Percentiles rank a stretch among this genome's conserved stretches.
Conservation (phyloP, 1,140 invertebrate genomes). For the Solenopsis invicta region DNA sequence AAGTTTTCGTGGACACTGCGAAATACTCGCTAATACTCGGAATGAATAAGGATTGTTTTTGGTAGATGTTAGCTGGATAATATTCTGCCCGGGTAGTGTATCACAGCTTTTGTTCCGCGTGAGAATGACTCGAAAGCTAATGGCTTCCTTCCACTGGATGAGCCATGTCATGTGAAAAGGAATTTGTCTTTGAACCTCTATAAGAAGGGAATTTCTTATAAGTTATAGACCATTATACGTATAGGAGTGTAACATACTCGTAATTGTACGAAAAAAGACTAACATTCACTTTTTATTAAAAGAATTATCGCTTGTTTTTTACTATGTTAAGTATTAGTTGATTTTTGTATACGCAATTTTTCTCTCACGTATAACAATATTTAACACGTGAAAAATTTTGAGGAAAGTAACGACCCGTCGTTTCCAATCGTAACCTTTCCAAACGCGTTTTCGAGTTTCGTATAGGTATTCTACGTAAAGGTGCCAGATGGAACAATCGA, state of each 20-base stretch:
- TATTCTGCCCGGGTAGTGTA: neutral
- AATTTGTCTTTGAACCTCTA: neutral
- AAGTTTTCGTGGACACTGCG: neutral
- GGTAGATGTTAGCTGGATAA: slow-evolving; percentile 3
- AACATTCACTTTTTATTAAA: neutral
- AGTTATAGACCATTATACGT: neutral
- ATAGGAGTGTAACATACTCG: no score
- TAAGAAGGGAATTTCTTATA: neutral
- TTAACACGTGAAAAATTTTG: neutral
- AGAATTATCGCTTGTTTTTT: no score
- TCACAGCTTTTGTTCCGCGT: slow-evolving; percentile 9
- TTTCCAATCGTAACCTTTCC: neutral
- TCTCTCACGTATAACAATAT: neutral
- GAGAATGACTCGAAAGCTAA: slow-evolving; percentile 8
- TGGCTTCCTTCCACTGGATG: slow-evolving; percentile 16
- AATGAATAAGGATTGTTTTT: slow-evolving; percentile 35
- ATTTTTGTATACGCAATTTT: neutral
- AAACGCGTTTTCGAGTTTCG: neutral
- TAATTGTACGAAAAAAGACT: neutral
- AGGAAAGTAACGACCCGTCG: neutral
- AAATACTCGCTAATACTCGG: slow-evolving; percentile 45
- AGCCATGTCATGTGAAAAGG: neutral
- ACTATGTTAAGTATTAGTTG: neutral
- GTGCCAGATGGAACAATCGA: slow-evolving; percentile 49
- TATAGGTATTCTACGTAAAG: neutral